These are phyloP conservation scores for Octopus bimaculoides DNA, from an alignment of 1,140 invertebrate species.

Conservation along the genomic window DNA sequence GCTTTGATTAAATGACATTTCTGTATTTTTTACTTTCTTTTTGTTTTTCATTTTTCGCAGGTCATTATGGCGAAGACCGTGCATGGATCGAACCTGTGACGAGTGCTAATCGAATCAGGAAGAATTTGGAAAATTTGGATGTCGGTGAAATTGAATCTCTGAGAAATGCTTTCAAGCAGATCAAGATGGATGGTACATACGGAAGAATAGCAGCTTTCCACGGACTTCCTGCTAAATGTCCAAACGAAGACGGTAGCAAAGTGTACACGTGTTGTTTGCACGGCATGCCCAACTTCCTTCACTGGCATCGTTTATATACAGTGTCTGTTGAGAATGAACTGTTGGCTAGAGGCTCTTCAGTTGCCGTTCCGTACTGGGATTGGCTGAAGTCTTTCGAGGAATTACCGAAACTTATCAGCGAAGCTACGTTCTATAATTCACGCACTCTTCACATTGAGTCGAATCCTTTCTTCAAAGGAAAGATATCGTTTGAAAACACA, in stretches of 20 bases:
- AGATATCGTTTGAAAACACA: conserved; percentile 16
- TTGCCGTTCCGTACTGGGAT: conserved; percentile 33
- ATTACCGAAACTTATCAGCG: conserved; percentile 20
- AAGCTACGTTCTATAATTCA: conserved; percentile 26
- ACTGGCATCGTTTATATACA: conserved; percentile 32
- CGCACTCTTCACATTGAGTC: conserved; percentile 18
- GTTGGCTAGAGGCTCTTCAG: conserved; percentile 20
- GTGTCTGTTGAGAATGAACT: conserved; percentile 27
- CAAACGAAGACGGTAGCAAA: conserved; percentile 11
- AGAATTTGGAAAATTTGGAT: conserved; percentile 21
- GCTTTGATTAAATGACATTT: conserved; percentile 11
- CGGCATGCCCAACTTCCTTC: conserved; percentile 26
- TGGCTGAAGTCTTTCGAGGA: conserved; percentile 22
- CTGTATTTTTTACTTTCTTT: neutral
- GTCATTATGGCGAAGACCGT: neutral
- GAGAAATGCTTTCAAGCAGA: conserved; percentile 22
- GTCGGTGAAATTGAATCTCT: conserved; percentile 28
- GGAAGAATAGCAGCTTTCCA: conserved; percentile 31
- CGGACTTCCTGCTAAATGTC: conserved; percentile 27
- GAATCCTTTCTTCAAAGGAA: conserved; percentile 30
- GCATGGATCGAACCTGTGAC: conserved; percentile 20
- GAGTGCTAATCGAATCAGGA: conserved; percentile 22
- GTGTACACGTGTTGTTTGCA: conserved; percentile 26
- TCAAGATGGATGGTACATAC: conserved; percentile 26
- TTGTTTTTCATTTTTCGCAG: neutral